Percentiles rank a stretch among this genome's conserved stretches.
Evolutionary conservation across 2,113 vertebrate genomes (phyloP).

Genomic region (Oncorhynchus masou): DNA sequence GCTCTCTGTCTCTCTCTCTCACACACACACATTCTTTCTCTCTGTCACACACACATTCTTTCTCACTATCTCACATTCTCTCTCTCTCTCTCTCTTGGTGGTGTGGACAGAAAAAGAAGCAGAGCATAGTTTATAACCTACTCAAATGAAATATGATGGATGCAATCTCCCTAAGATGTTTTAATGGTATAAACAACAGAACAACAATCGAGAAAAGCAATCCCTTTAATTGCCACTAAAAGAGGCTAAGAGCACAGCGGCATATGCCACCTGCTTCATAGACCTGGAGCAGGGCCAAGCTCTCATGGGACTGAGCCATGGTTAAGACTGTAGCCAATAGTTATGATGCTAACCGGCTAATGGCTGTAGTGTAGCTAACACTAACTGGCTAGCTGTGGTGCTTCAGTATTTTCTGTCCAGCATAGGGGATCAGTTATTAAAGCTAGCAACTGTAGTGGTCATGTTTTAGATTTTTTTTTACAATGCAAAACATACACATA

Average conservation of each 20-base stretch:
- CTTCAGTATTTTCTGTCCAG: no score
- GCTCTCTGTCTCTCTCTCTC: no score
- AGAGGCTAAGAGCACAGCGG: not conserved
- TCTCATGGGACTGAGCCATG: not conserved
- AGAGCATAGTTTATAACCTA: slow-evolving; percentile 14
- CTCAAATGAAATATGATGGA: slow-evolving; percentile 29
- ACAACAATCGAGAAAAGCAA: slow-evolving; percentile 41
- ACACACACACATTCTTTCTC: no score
- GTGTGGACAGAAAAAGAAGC: not conserved
- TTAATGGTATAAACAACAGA: slow-evolving; percentile 29
- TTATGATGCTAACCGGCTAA: not conserved
- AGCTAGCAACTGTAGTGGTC: no score
- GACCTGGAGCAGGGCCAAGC: slow-evolving; percentile 5
- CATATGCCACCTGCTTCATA: slow-evolving; percentile 1
- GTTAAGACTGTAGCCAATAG: not conserved
- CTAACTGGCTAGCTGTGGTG: no score
- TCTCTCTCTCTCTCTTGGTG: no score
- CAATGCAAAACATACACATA: no score
- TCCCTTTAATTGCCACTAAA: slow-evolving; percentile 41
- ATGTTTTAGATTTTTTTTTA: no score
- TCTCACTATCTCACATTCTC: no score
- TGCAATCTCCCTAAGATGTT: slow-evolving; percentile 44
- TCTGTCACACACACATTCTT: not conserved
- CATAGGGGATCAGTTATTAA: no score
- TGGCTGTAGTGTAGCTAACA: not conserved